phyloP scores from a whole-genome alignment of 2,113 vertebrate genomes.

The Tinamus guttatus region DNA sequence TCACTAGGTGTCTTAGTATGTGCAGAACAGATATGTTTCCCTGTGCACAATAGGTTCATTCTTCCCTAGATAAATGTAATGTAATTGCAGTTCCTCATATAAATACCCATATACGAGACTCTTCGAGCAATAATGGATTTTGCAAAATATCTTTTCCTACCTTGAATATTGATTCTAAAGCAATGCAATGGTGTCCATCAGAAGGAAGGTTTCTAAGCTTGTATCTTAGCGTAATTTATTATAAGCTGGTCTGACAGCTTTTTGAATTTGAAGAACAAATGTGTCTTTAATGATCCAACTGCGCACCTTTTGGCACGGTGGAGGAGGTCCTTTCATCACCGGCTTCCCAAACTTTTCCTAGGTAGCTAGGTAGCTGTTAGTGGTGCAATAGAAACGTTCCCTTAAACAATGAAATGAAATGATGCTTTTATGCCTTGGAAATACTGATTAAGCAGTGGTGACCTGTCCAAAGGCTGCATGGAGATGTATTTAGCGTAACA shows the following conservation, averaged over 20 bases:
- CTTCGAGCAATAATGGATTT: slow-evolving; percentile 28
- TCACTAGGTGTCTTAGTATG: slow-evolving; percentile 32
- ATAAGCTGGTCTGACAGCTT: background rate
- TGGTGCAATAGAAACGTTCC: background rate
- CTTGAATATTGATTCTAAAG: background rate
- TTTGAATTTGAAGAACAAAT: background rate
- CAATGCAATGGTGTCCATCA: background rate
- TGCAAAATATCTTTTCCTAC: background rate
- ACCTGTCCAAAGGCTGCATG: background rate
- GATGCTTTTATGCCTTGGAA: background rate
- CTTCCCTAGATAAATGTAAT: slow-evolving; percentile 45
- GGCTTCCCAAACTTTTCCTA: background rate
- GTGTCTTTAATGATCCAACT: background rate
- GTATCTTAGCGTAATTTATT: background rate
- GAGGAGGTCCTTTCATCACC: background rate
- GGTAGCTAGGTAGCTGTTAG: too few species aligned
- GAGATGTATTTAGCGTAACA: background rate
- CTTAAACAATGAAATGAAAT: background rate
- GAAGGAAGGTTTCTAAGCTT: background rate
- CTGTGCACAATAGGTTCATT: slow-evolving; percentile 43
- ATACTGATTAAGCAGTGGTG: background rate
- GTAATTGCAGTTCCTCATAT: slow-evolving; percentile 63
- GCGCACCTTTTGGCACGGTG: background rate
- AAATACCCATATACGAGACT: slow-evolving; percentile 27
- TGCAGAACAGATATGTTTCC: slow-evolving; percentile 35